Conservation (phyloP, 1,140 invertebrate genomes). For the Eupristina koningsbergeri region DNA sequence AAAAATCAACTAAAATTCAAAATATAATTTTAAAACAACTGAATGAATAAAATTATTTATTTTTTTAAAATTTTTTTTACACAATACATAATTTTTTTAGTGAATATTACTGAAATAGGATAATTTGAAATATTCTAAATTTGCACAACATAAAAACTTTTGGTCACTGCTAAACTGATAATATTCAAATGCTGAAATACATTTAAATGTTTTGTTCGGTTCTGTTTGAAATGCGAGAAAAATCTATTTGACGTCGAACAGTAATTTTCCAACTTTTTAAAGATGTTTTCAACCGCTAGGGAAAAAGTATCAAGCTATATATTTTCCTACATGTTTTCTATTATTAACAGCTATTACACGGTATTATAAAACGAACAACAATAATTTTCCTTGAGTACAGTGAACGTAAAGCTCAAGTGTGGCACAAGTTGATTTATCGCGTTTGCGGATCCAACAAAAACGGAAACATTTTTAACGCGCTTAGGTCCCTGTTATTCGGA, state of each 20-base stretch:
- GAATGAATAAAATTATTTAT: no score
- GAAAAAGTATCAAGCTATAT: constrained; percentile 3
- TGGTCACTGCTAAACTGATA: no score
- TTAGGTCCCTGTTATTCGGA: background rate
- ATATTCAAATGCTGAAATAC: no score
- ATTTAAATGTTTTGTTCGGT: no score
- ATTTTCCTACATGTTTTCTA: constrained; percentile 19
- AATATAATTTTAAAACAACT: no score
- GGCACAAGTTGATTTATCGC: constrained; percentile 24
- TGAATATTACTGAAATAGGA: no score
- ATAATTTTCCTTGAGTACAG: constrained; percentile 32
- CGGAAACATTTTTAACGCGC: background rate
- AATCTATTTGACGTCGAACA: background rate
- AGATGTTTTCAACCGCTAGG: background rate
- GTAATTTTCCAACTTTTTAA: constrained; percentile 6
- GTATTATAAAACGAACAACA: constrained; percentile 13
- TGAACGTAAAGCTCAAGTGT: constrained; percentile 31
- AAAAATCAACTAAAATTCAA: no score
- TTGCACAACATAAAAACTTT: no score
- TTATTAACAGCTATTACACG: constrained; percentile 16
- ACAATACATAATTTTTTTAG: no score
- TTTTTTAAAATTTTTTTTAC: no score
- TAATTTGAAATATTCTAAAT: no score
- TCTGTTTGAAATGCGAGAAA: no score
- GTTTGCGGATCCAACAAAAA: background rate